Evolutionary conservation across 2,888 invertebrate species (phyloP).

Genomic region (Cenopis cana): DNA sequence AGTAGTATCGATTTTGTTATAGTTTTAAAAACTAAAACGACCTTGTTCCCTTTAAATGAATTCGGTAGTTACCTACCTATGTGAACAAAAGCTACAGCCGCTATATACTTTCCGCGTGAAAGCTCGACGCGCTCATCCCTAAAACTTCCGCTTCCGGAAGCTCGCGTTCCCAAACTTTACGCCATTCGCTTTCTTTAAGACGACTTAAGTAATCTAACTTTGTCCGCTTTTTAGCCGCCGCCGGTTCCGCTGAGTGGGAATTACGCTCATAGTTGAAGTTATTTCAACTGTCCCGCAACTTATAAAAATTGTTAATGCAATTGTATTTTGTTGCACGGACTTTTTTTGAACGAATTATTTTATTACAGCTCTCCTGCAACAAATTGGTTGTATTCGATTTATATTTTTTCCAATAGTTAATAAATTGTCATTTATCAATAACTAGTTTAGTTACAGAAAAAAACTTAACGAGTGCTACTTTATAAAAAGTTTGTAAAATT

Average conservation of each 20-base stretch:
- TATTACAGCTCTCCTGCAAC: background rate
- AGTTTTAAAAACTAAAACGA: too few relatives aligned
- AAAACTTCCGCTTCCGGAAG: constrained; percentile 26
- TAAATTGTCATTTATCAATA: too few relatives aligned
- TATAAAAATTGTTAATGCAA: background rate
- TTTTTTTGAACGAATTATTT: background rate
- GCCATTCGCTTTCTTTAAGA: constrained; percentile 14
- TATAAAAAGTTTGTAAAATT: too few relatives aligned
- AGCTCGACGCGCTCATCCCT: constrained; percentile 20
- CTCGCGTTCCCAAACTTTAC: constrained; percentile 37
- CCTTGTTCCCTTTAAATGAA: too few relatives aligned
- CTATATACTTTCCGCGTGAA: background rate
- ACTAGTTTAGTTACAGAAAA: too few relatives aligned
- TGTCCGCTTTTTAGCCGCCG: constrained; percentile 5
- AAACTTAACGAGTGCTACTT: too few relatives aligned
- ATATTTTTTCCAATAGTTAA: too few relatives aligned
- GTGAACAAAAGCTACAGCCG: background rate
- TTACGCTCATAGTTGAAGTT: constrained; percentile 10
- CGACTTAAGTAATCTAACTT: constrained; percentile 35
- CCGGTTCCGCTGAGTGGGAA: constrained; percentile 3
- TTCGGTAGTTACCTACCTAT: background rate
- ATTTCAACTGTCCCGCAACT: background rate
- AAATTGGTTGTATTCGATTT: too few relatives aligned
- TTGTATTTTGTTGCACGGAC: background rate
- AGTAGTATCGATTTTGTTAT: too few relatives aligned